Base-by-base conservation (phyloP, 92 coral and sea anemone genomes). In the Palythoa grandis region DNA sequence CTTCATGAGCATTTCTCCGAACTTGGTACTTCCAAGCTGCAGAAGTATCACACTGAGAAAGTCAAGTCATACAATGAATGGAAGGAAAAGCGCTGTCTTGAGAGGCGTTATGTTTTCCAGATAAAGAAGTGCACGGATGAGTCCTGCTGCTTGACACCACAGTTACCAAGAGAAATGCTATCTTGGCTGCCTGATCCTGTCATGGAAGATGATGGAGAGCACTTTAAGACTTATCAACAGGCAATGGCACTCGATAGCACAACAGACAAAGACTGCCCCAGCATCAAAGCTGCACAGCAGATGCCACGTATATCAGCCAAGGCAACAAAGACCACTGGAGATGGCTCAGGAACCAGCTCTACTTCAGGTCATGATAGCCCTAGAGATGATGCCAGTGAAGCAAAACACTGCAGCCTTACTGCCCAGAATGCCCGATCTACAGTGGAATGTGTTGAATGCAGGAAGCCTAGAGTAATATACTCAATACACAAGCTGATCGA, bases 361-460 rank as follows among this genome's bases (percentile, higher is more conserved):
- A 1, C 23, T 72, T 72, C 77, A 38, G 77, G 29, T 40, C 1
- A 15, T 15, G 52, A 25, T 35, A 72, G 53, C 20, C 8, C 53
- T 22, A 29, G 35, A 38, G 53, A 17, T 35, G 76, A 38, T 72
- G 20, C 17, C 10, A 38, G 24, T 40, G 77, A 72, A 22, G 56
- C n/a, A 0, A 10, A 1, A 24, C 52, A 43, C 77, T 15, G 25
- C 77, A 72, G 37, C 37, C 57, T 40, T 25, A 67, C 90, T 53
- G 70, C 86, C 13, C 90, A 87, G 71, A 87, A 87, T 87, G 90
- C 90, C 16, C 78, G 86, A 10, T 65, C 65, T 2, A 29, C 35
- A 0, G 86, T 79, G 7, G 60, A 67, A 10, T 79, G 90, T 78
- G 86, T 87, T 3, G 90, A 87, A 35, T 87, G 90, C 72, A 67